Evolutionary conservation across 2,888 invertebrate species (phyloP), one percentile per base, ranked within the genome.

Genomic region (Villa cingulata): DNA sequence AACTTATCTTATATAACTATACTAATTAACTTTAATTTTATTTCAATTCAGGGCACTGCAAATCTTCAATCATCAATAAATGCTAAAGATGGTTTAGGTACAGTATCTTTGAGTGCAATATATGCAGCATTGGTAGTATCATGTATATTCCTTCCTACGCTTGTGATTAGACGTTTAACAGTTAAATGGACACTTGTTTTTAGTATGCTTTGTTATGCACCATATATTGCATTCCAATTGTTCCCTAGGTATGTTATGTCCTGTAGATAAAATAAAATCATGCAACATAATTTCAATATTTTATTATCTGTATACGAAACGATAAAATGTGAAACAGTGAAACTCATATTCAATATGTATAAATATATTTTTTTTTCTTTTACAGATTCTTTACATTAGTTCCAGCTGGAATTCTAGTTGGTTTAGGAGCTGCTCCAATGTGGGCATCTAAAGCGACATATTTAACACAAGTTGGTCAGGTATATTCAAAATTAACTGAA

Each of bases 361-460:
- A 29, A 29, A n/a, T 37, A 10, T 43, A 18, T 39, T 27, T 37
- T 32, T 34, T 73, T 70, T 64, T 38, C 27, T 41, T 16, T 41
- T 50, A 5, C 17, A 63, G 68, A 56, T 94, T 92, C 73, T 90
- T 85, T 65, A 92, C 94, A n/a, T 74, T 91, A 48, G 87, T 90
- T 46, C 91, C 91, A 1, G 87, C 92, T 36, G 92, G 95, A 19
- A 83, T 95, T 27, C 74, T 97, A n/a, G 79, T 92, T 32, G 97
- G 97, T 54, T 72, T 95, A 46, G 94, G 92, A 12, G 96, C 94
- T 3, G 95, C 95, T 0, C 95, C 95, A 42, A 86, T 97, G 82
- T 97, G 97, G 97, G 89, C 94, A 1, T 90, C 96, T n/a, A 91
- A 96, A 68, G 95, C 96, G 50, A 91, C 92, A 2, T 97, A 97